phyloP scores from a whole-genome alignment of 2,888 invertebrate genomes.

The Drosophila paranaensis region DNA sequence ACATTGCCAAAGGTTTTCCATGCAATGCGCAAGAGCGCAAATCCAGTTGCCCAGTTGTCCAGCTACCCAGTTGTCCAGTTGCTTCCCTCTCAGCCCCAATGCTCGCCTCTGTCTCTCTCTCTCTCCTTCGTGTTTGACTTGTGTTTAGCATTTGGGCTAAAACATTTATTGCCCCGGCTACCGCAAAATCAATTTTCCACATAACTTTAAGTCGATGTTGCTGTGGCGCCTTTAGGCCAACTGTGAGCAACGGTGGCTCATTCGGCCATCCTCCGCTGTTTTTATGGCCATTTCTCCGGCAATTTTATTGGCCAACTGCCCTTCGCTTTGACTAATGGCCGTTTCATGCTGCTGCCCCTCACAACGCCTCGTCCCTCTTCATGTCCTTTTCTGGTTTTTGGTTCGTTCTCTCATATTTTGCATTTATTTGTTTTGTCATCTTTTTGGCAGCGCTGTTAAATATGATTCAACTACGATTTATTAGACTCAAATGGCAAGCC shows the following conservation, averaged over 20 bases:
- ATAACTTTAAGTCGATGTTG: constrained; percentile 47
- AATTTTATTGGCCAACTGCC: constrained; percentile 67
- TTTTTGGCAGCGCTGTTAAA: constrained; percentile 33
- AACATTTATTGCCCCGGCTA: constrained; percentile 70
- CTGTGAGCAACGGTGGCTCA: constrained; percentile 36
- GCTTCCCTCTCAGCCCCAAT: constrained; percentile 4
- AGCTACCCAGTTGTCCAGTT: constrained; percentile 21
- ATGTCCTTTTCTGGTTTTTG: not conserved
- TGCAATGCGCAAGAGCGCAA: constrained; percentile 62
- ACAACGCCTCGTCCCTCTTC: constrained; percentile 13
- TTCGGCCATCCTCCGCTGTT: constrained; percentile 46
- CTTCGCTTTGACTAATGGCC: constrained; percentile 62
- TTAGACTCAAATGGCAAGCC: not conserved
- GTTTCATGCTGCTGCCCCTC: constrained; percentile 13
- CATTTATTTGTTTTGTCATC: constrained; percentile 43
- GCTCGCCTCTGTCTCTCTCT: not conserved
- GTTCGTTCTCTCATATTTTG: constrained; percentile 5
- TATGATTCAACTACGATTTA: constrained; percentile 17
- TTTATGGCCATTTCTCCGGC: constrained; percentile 62
- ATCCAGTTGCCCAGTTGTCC: constrained; percentile 43
- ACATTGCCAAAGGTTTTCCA: constrained; percentile 68
- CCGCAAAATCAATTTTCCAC: constrained; percentile 78
- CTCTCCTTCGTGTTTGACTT: constrained; percentile 41
- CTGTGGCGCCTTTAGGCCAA: constrained; percentile 33
- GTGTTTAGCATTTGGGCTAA: constrained; percentile 62